Conservation (phyloP, 2,888 invertebrate species). For the Phalangium opilio region DNA sequence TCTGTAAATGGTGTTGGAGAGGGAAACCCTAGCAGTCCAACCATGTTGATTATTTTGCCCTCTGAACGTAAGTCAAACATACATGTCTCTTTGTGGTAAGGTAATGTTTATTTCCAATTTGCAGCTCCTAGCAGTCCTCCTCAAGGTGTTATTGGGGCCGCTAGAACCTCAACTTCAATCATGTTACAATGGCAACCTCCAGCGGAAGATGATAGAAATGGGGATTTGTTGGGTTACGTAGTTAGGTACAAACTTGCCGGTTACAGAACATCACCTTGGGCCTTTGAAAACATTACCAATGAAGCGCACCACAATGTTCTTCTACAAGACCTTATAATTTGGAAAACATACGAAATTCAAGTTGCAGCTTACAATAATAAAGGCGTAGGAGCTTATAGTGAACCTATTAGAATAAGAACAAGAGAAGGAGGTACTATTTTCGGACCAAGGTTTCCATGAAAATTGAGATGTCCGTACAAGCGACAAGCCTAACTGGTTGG, state of each 20-base stretch:
- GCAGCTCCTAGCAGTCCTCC: constrained; percentile 92
- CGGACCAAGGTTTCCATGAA: too few species aligned
- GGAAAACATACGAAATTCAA: constrained; percentile 93
- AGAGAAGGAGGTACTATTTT: constrained; percentile 56
- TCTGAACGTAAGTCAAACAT: constrained; percentile 64
- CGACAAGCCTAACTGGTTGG: too few species aligned
- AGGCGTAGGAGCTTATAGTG: constrained; percentile 83
- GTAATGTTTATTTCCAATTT: constrained; percentile 17
- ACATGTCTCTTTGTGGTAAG: constrained; percentile 4
- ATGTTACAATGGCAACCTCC: constrained; percentile 77
- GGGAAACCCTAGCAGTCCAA: constrained; percentile 76
- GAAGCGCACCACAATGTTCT: constrained; percentile 79
- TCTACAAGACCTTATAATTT: constrained; percentile 83
- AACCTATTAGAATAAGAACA: constrained; percentile 81
- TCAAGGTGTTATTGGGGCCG: constrained; percentile 81
- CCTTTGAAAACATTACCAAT: constrained; percentile 75
- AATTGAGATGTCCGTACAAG: too few species aligned
- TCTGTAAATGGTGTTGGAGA: constrained; percentile 93
- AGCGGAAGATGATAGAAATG: constrained; percentile 82
- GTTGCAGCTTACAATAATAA: constrained; percentile 94
- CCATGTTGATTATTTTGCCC: constrained; percentile 75
- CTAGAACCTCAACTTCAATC: constrained; percentile 83
- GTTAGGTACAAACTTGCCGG: constrained; percentile 80
- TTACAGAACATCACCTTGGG: constrained; percentile 78
- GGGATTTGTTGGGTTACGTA: constrained; percentile 82